Base-by-base conservation (phyloP, 2,888 invertebrate species). In the Coleophora flavipennella region DNA sequence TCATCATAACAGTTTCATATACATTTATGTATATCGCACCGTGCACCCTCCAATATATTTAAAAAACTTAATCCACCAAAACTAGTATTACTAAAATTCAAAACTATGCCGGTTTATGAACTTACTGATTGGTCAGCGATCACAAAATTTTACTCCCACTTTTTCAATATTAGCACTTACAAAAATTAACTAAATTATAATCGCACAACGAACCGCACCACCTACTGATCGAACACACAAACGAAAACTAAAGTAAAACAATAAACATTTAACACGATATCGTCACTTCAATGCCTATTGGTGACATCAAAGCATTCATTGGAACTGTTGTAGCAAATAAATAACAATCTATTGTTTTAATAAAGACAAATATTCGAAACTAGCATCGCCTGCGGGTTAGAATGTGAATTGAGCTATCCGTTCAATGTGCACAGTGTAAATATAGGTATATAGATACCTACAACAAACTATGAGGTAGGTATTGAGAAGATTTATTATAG, bases 381-480 rank as follows among this genome's bases (percentile, higher is more conserved):
- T 3, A 20, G 6, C 20, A 6, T 20, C 20, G 20, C 20, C 20
- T 3, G 20, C 3, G 20, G 29, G 12, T 36, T 36, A 36, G 3
- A 25, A 13, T 29, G 26, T 14, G 3, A 20, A 20, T 20, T 20
- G 20, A 20, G 20, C 20, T 20, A 20, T 20, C 20, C 20, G 6
- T 20, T 20, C 20, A 20, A 6, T 20, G 20, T 3, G 20, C 20
- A 20, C 20, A 20, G 6, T 20, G 20, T 20, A 6, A 33, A 33
- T 31, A 33, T n/a, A 34, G 34, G 20, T 35, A 20, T 13, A 3
- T 27, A 33, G 31, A 29, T 36, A 35, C 35, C 32, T 31, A 20
- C 38, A 31, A n/a, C n/a, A n/a, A n/a, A 27, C 35, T 28, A 14
- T 34, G 20, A 20, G 20, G 20, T 20, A 20, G 20, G 20, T 20